Conservation (phyloP, 2,113 vertebrate species). For the Apodemus speciosus region DNA sequence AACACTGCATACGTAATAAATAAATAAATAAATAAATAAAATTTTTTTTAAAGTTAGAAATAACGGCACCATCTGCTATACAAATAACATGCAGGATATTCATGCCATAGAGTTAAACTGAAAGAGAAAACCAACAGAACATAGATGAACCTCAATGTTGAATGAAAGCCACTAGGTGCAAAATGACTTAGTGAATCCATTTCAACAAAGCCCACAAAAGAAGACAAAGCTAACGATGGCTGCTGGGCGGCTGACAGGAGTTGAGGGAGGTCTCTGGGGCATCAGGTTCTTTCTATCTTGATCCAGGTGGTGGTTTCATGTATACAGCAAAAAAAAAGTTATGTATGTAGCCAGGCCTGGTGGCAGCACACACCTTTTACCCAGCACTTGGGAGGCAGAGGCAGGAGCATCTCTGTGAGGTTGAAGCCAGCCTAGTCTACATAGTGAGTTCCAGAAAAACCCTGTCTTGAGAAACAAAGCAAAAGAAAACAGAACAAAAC, state of each 20-base stretch:
- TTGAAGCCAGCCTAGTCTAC: not conserved
- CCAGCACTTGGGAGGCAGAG: not conserved
- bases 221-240: not conserved
- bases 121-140: not conserved
- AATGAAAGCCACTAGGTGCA: not conserved
- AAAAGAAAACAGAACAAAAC: not conserved
- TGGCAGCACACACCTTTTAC: not conserved
- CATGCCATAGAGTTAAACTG: not conserved
- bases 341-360: not conserved
- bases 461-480: not conserved
- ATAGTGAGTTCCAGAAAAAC: not conserved
- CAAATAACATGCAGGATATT: constrained; percentile 27
- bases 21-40: too few species aligned
- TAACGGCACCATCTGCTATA: not conserved
- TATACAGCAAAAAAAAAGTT: not conserved
- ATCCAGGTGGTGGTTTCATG: not conserved
- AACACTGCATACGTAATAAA: too few species aligned
- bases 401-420: not conserved
- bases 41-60: not conserved
- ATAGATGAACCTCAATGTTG: constrained; percentile 42
- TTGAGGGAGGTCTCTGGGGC: not conserved
- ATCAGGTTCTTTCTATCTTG: not conserved
- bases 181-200: not conserved
- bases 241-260: not conserved
- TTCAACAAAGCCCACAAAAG: constrained; percentile 9